Evolutionary conservation across 2,888 invertebrate species (phyloP), one percentile per base, ranked within the genome.

Genomic region (Scaptomyza tumidula): DNA sequence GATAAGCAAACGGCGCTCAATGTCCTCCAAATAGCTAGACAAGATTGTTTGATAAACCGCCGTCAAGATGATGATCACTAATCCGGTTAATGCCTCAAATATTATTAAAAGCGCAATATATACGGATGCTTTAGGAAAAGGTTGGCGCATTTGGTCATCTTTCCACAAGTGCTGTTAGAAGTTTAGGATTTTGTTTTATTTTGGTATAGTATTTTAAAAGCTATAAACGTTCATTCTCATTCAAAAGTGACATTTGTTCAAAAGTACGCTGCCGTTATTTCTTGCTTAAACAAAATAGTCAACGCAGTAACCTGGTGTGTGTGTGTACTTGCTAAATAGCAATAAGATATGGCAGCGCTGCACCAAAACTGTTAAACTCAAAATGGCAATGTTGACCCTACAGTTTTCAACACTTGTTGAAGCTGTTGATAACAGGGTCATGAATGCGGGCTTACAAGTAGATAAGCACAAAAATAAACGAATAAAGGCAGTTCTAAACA

Each of bases 81-180:
- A 14, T 9, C 90, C 91, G 39, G 85, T 68, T 1, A 86, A 6
- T 31, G 86, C 83, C 78, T 90, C 84, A 10, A 82, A 49, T 50
- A 83, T 72, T 68, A 91, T 53, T 55, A 90, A 64, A 14, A 86
- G 45, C 48, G 75, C 73, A 58, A 91, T 75, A 75, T 80, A 80
- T 13, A 82, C 37, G 60, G 88, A 78, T 35, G 89, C 87, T 67
- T 79, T 88, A 50, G 77, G 80, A 68, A 90, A 87, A 73, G 90
- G 86, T 62, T 87, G 81, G 53, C 79, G 91, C 90, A 91, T 91
- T 90, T 90, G 90, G 75, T 76, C 89, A 90, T 90, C 73, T 68
- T 73, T 62, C 46, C 44, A 72, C 19, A 37, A 48, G 48, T 50
- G 37, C 67, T 61, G 24, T 9, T 55, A 24, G 24, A 35, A 37